A percentile compares a stretch with the other conserved stretches of the same genome.
Conservation (phyloP, 2,113 vertebrate species). For the Corvus hawaiiensis region DNA sequence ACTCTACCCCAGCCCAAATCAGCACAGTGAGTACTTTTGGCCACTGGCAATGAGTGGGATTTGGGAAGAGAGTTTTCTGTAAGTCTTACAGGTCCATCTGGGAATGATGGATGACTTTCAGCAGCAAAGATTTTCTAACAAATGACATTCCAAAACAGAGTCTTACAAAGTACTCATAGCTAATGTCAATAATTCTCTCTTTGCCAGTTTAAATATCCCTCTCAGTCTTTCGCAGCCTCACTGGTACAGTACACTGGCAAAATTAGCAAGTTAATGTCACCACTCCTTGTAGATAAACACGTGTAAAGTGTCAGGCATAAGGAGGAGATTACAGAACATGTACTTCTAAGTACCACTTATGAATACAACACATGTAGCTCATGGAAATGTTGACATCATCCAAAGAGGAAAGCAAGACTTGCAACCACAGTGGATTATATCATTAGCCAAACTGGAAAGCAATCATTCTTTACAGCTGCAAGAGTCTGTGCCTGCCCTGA, state of each 20-base stretch:
- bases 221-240: constrained; percentile 10
- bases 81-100: background rate
- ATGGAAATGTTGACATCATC: constrained; percentile 55
- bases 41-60: background rate
- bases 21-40: background rate
- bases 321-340: constrained; percentile 64
- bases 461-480: constrained; percentile 44
- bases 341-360: constrained; percentile 64
- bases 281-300: constrained; percentile 63
- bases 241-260: constrained; percentile 31
- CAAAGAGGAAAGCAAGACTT: constrained; percentile 58
- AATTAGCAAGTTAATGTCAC: constrained; percentile 60
- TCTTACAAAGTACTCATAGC: constrained; percentile 43
- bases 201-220: constrained; percentile 60
- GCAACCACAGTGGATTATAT: constrained; percentile 55
- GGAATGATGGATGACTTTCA: constrained; percentile 53
- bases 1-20: background rate
- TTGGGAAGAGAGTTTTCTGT: background rate
- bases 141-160: constrained; percentile 48
- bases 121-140: constrained; percentile 46
- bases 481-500: background rate
- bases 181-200: constrained; percentile 57
- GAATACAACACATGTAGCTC: constrained; percentile 58
- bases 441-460: constrained; percentile 55
- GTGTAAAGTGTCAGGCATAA: constrained; percentile 59